Base-by-base conservation (phyloP, 1,140 invertebrate genomes). In the Cotesia typhae region DNA sequence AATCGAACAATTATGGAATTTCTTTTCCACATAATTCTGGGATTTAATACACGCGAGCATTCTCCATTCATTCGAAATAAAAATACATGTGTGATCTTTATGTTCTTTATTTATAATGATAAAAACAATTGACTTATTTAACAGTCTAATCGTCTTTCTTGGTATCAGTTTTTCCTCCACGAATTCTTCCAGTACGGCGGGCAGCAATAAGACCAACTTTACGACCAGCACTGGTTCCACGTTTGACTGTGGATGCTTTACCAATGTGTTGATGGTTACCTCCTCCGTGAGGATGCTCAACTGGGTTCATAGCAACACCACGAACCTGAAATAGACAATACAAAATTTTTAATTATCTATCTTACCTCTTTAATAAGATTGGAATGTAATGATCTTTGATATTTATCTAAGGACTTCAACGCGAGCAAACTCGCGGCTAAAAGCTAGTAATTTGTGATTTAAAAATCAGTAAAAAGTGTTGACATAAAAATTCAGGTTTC, bases 251-350 rank as follows among this genome's bases (percentile, higher is more conserved):
- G 1, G 98, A 99, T 71, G 98, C 97, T 90, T 99, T 99, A 94
- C 98, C 98, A 90, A 99, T 99, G 87, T 99, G 98, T 91, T 99
- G 98, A 92, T 99, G 98, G 90, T 99, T 99, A 94, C 98, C 97
- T 95, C 98, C 97, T 91, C 97, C 97, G 84, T 98, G 97, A 84
- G 97, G 98, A 98, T 99, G 97, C 86, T 99, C 97, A 80, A 99
- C 97, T 74, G 97, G 97, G 90, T 98, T 95, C 94, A 96, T 95
- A 89, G 93, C 92, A 85, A 95, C 94, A 94, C 94, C 94, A 89
- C 94, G 92, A 80, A 96, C 95, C 88, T 94, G 28, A 28, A 28
- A 28, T 28, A 3, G 3, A 28, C 28, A 3, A 28, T 28, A 28
- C 1, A 28, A 28, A 28, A 2, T 28, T 28, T 28, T 28, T 28